Evolutionary conservation across 2,888 invertebrate genomes (phyloP), one percentile per base, ranked within the genome.

Genomic region (Augiades crinisus): DNA sequence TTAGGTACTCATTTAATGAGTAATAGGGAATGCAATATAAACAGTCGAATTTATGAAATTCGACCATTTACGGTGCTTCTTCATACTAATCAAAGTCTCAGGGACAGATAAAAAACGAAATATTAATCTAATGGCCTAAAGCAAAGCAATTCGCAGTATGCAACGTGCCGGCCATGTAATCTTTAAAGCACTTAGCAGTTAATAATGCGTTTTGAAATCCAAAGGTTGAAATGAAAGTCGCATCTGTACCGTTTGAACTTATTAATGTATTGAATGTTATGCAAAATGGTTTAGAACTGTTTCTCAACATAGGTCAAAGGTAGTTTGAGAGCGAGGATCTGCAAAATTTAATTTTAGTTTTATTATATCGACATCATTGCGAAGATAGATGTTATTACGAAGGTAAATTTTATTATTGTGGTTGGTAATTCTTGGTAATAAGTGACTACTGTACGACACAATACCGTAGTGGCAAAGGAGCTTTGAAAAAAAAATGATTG

Each of bases 171-270:
- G 12, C 38, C 13, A 22, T 17, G 27, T 41, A 45, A 49, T 43
- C 19, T 30, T 7, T 47, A 4, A 27, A 30, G 17, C 34, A 33
- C 41, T 41, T 45, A 45, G 16, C 22, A 17, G 36, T 46, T 27
- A 27, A 40, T 40, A 40, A 5, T 47, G 10, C 30, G 31, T 47
- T 47, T 31, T 40, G 47, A 22, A 46, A 36, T 14, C 5, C 21
- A 30, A 40, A 14, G 12, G 19, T 40, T 43, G 31, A 47, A 47
- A 34, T 43, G 41, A 49, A 55, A 58, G 58, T 59, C 58, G 59
- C 63, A 61, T 43, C 49, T 58, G 56, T 57, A 57, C 53, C 41
- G 17, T 43, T 27, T 49, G 41, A 49, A 49, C 49, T 49, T 49
- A 49, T 49, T 49, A 34, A 41, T 34, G 10, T 13, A 34, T 10